Evolutionary conservation across 2,888 invertebrate genomes (phyloP), one percentile per base, ranked within the genome.

Genomic region (Caenorhabditis parvicauda): DNA sequence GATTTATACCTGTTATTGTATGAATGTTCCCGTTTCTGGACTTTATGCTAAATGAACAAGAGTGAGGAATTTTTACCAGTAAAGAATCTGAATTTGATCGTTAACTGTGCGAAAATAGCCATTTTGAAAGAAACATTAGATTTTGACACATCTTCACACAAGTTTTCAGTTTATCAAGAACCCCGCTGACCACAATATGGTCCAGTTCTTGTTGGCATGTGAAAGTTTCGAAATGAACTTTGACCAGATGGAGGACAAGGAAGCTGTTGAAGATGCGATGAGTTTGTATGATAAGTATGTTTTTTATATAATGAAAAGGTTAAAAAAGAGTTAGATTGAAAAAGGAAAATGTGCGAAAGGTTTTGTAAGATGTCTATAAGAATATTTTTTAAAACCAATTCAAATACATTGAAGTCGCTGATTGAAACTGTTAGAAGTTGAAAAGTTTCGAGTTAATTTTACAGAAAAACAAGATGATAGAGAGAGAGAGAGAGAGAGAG

Each of bases 211-310:
- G 28, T 32, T 70, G 9, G 64, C 65, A n/a, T 59, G 59, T 28
- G 63, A 70, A n/a, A 65, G 64, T 46, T 68, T 62, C 35, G 61
- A 68, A 17, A 54, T 43, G 38, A 62, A 70, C 50, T 82, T 83
- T 89, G 64, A 77, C 82, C 46, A 86, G 75, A 85, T 84, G 62
- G 85, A 85, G 48, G 83, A 84, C 59, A 83, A 86, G 61, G 87
- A 88, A 81, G 84, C 87, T 35, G 84, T 86, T 84, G 87, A 87
- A 54, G 95, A 95, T 86, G 94, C 95, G 61, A 90, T 95, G 85
- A 88, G 93, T 72, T 87, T 96, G 48, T 96, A 95, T 84, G 92
- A 95, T 76, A 92, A 92, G 87, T 88, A 19, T 14, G 49, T 17
- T 19, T 25, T 43, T 35, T 32, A n/a, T n/a, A n/a, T n/a, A n/a